phyloP scores from a whole-genome alignment of 2,888 invertebrate species.

The Mylabris sibirica region DNA sequence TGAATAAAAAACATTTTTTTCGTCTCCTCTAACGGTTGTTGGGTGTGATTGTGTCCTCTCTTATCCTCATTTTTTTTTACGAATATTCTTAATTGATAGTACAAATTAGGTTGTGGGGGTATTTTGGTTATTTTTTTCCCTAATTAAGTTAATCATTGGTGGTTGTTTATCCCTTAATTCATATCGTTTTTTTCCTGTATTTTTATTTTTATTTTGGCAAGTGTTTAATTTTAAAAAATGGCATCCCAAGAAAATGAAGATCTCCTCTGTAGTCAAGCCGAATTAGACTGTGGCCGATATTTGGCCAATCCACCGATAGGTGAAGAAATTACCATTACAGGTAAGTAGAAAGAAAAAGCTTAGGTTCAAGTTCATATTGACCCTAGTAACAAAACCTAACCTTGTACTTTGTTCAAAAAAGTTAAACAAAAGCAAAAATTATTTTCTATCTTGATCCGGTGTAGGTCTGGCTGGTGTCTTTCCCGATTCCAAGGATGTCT shows the following conservation, averaged over 20 bases:
- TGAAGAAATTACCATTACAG: constrained; percentile 73
- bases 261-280: background rate
- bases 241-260: background rate
- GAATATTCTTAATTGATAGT: background rate
- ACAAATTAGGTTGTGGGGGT: constrained; percentile 10
- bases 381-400: background rate
- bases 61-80: background rate
- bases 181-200: background rate
- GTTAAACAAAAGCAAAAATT: too few species aligned
- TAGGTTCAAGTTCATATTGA: background rate
- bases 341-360: constrained; percentile 48
- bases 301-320: constrained; percentile 67
- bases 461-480: constrained; percentile 70
- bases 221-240: background rate
- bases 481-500: constrained; percentile 79
- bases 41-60: background rate
- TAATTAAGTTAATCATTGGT: background rate
- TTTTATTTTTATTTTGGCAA: too few species aligned
- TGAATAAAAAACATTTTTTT: background rate
- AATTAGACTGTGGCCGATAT: constrained; percentile 38
- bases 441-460: too few species aligned
- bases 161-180: background rate
- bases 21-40: background rate
- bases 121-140: background rate
- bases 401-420: too few species aligned